Evolutionary conservation across 2,888 invertebrate genomes (phyloP).

Genomic region (Thereva nobilitata): DNA sequence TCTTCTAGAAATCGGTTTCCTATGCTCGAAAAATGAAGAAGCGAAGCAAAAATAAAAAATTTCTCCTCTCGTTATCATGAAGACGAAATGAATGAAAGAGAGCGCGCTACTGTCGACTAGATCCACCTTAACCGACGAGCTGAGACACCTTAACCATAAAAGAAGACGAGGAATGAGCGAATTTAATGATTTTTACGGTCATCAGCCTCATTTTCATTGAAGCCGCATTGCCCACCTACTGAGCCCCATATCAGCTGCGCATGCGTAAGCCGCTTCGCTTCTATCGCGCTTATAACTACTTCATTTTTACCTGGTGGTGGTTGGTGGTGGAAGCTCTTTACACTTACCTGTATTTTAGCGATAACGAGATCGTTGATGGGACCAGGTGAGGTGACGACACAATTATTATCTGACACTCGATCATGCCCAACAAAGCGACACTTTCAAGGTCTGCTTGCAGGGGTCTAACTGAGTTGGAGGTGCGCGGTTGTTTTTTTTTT

Average conservation of each 20-base stretch:
- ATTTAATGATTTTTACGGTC: constrained; percentile 35
- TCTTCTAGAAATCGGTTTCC: too few relatives aligned
- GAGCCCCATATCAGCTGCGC: constrained; percentile 5
- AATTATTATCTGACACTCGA: constrained; percentile 10
- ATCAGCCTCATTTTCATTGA: constrained; percentile 40
- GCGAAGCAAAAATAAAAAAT: background rate
- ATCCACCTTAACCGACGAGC: constrained; percentile 10
- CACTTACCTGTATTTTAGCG: too few relatives aligned
- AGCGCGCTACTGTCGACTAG: constrained; percentile 1
- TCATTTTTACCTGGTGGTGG: too few relatives aligned
- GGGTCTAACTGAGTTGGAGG: background rate
- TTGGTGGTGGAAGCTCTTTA: too few relatives aligned
- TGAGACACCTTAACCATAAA: constrained; percentile 16
- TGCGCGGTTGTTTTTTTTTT: too few relatives aligned
- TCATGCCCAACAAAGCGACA: background rate
- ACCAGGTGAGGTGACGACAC: background rate
- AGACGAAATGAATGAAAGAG: constrained; percentile 19
- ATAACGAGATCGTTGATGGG: too few relatives aligned
- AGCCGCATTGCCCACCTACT: constrained; percentile 16
- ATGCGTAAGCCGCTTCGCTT: background rate
- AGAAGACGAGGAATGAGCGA: constrained; percentile 5
- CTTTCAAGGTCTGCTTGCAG: constrained; percentile 11
- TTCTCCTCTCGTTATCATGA: constrained; percentile 19
- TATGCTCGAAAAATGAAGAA: too few relatives aligned
- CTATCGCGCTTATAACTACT: background rate